These are phyloP conservation scores for Nyctibius bracteatus DNA, from an alignment of 2,113 vertebrate genomes.

Conservation along the genomic window DNA sequence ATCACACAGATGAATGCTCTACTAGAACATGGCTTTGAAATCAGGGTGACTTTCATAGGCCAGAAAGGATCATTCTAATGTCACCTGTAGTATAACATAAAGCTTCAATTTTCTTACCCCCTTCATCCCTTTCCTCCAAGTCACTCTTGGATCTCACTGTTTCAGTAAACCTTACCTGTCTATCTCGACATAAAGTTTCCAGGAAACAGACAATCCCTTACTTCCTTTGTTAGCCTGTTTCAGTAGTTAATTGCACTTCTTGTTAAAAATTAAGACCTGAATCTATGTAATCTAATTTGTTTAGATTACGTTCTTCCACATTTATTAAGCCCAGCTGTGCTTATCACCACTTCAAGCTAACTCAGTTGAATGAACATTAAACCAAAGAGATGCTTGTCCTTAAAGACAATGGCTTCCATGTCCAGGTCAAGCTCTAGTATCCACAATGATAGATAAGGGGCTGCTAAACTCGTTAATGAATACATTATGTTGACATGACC, in stretches of 20 bases:
- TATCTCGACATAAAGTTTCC: not conserved
- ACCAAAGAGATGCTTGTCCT: not conserved
- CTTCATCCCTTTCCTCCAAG: not conserved
- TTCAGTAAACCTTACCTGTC: not conserved
- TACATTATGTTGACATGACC: not conserved
- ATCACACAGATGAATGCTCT: not conserved
- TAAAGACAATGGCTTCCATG: not conserved
- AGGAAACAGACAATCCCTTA: not conserved
- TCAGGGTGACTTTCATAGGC: not conserved
- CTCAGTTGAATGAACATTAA: not conserved
- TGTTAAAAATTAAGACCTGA: not conserved
- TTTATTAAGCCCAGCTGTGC: not conserved
- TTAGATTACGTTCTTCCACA: not conserved
- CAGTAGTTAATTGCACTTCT: not conserved
- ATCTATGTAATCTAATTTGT: not conserved
- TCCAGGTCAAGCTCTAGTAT: not conserved
- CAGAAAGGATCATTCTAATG: not conserved
- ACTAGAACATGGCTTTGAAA: not conserved
- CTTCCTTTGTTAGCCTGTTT: not conserved
- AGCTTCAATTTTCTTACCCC: not conserved
- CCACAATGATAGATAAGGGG: not conserved
- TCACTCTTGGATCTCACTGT: not conserved
- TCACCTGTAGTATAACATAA: not conserved
- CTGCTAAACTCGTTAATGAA: conserved; percentile 38
- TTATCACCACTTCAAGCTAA: not conserved